A percentile compares a stretch with the other conserved stretches of the same genome.
Conservation (phyloP, 2,888 invertebrate genomes). For the Nesidiocoris tenuis region DNA sequence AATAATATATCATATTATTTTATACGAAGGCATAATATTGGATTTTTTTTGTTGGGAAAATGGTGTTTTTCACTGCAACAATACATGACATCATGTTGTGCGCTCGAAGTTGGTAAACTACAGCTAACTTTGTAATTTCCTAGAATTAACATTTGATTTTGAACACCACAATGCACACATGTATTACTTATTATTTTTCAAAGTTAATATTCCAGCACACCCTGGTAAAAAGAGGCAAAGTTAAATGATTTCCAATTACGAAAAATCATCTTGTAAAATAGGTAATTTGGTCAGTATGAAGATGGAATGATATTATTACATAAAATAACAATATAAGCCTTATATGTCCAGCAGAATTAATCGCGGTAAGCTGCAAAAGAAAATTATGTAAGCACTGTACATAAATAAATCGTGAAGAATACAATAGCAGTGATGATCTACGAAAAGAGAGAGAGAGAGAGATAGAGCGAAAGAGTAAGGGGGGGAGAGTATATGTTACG, state of each 20-base stretch:
- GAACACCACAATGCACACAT: constrained; percentile 10
- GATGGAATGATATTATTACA: constrained; percentile 27
- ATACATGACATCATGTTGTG: too few species aligned
- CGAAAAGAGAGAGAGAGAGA: not conserved
- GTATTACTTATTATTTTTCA: constrained; percentile 7
- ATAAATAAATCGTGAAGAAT: constrained; percentile 2
- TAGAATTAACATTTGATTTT: too few species aligned
- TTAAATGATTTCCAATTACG: not conserved
- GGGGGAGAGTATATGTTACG: too few species aligned
- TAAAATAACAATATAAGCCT: constrained; percentile 30
- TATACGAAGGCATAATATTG: too few species aligned
- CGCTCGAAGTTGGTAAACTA: too few species aligned
- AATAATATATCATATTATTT: too few species aligned
- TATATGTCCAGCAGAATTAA: constrained; percentile 45
- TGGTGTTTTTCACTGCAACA: too few species aligned
- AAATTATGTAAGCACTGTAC: constrained; percentile 5
- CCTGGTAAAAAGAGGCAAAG: not conserved
- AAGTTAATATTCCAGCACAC: not conserved
- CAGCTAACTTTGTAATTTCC: too few species aligned
- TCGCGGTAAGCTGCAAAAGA: constrained; percentile 47
- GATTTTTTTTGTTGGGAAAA: too few species aligned
- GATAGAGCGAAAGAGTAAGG: too few species aligned
- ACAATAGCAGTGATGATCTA: constrained; percentile 19
- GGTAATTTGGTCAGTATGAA: constrained; percentile 27
- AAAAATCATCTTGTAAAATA: constrained; percentile 1